phyloP scores from a whole-genome alignment of 1,140 invertebrate genomes.

The Andrena cerasifolii region DNA sequence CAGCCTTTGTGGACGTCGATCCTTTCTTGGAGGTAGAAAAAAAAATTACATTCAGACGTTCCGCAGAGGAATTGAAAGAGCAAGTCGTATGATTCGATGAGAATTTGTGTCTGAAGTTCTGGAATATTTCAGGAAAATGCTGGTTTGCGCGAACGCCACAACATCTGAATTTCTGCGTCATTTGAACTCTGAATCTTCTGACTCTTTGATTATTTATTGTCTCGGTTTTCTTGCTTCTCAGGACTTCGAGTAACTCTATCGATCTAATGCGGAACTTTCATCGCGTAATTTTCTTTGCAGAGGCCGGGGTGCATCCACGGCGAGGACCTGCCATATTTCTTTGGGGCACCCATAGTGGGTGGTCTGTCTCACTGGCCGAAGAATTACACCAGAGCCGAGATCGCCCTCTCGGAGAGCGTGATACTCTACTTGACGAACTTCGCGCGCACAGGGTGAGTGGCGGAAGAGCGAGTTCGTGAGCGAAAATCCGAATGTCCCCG shows the following conservation, averaged over 20 bases:
- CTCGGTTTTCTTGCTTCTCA: no score
- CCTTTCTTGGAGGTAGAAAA: background rate
- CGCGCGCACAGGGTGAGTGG: constrained; percentile 95
- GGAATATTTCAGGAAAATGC: no score
- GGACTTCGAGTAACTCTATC: no score
- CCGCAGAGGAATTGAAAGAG: background rate
- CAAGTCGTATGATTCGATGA: background rate
- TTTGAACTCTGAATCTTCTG: no score
- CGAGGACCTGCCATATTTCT: constrained; percentile 96
- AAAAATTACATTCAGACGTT: constrained; percentile 18
- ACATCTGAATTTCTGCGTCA: no score
- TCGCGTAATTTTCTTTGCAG: constrained; percentile 83
- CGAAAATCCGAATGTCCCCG: no score
- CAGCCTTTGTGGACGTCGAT: background rate
- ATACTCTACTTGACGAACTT: constrained; percentile 99
- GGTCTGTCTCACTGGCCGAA: constrained; percentile 91
- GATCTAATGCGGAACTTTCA: no score
- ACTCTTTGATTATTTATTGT: no score
- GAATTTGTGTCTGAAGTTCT: no score
- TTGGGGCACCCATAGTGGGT: constrained; percentile 91
- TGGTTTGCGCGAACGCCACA: no score
- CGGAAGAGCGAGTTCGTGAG: background rate
- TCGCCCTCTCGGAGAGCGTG: constrained; percentile 93
- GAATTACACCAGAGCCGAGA: constrained; percentile 95
- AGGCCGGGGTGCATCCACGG: constrained; percentile 94